Base-by-base conservation (phyloP, 2,888 invertebrate species). In the Erannis defoliaria region DNA sequence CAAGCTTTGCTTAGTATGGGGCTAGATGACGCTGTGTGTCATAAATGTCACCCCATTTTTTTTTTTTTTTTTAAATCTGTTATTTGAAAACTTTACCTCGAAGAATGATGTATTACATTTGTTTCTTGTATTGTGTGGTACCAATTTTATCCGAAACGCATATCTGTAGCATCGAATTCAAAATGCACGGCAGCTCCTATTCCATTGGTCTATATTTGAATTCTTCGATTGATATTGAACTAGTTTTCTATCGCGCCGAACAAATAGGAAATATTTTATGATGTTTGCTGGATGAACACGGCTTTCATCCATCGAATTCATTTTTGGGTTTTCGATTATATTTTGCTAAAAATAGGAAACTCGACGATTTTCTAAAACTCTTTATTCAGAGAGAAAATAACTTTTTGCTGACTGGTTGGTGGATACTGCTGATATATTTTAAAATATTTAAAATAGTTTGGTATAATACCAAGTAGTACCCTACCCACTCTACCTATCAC, bases 241-340 rank as follows among this genome's bases (percentile, higher is more conserved):
- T 57, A 62, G 62, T 62, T 57, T 62, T 57, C 62, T 62, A 62
- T 62, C 53, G 56, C 48, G 40, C 48, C 62, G 56, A 62, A 62
- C 62, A 62, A 62, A 62, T 62, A 62, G 62, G 62, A 62, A 62
- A 62, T 62, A 62, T 57, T 62, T 62, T 62, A 62, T 62, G 56
- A 62, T 57, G 56, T 62, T 56, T 53, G 62, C 62, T 53, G 53
- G 51, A 53, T 56, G 60, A 61, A 50, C 55, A 16, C 49, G 50
- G 37, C 38, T 62, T 51, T 55, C 42, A 53, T 53, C 16, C 35
- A 37, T 12, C 19, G 40, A 40, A 53, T 56, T 53, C 21, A 53
- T 62, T 57, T 53, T 53, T 53, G 40, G 42, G 16, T 38, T 50
- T 45, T 49, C 43, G 26, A 49, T 54, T 37, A 59, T 48, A 54